phyloP scores from a whole-genome alignment of 2,888 invertebrate genomes.

The Exephanes ischioxanthus region DNA sequence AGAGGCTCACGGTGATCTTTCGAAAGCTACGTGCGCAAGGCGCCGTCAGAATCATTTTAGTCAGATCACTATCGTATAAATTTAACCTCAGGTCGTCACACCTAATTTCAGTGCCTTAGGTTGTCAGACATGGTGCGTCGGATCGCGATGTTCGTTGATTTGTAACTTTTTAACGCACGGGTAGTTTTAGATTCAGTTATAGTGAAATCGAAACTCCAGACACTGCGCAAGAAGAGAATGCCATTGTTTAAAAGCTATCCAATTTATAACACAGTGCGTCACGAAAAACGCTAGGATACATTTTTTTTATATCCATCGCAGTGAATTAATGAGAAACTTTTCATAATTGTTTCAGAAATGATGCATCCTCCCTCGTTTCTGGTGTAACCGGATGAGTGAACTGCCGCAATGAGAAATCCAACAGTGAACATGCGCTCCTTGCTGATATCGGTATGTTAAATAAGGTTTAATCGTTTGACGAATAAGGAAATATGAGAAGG shows the following conservation, averaged over 20 bases:
- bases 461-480: neutral
- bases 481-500: neutral
- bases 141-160: neutral
- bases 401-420: conserved; percentile 46
- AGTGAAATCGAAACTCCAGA: neutral
- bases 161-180: neutral
- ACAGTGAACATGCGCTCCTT: conserved; percentile 64
- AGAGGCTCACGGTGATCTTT: neutral
- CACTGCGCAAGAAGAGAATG: too few species aligned
- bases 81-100: neutral
- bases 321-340: neutral
- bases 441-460: conserved; percentile 63
- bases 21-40: neutral
- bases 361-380: conserved; percentile 45
- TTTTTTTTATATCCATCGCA: neutral
- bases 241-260: neutral
- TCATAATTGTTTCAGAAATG: conserved; percentile 67
- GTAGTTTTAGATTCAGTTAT: neutral
- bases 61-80: neutral
- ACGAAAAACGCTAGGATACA: too few species aligned
- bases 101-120: neutral
- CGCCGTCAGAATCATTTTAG: neutral
- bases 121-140: neutral
- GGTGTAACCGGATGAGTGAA: conserved; percentile 53
- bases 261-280: neutral